Evolutionary conservation across 2,113 vertebrate genomes (phyloP).

Genomic region (Phasianus colchicus): DNA sequence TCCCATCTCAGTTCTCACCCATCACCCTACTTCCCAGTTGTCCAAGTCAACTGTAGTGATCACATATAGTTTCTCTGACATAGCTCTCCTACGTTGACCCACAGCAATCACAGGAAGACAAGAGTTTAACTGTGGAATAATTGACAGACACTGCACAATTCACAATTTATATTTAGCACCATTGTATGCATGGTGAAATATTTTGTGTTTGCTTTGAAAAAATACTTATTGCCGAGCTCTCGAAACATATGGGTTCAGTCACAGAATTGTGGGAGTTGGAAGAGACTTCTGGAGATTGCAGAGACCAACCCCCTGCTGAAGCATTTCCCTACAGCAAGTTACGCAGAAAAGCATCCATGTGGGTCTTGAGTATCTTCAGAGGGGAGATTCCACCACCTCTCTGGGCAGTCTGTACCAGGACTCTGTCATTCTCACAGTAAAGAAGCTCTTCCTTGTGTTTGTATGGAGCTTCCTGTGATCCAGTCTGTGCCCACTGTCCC

Average conservation of each 20-base stretch:
- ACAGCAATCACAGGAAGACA: fast-evolving
- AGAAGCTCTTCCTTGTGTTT: no score
- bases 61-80: not conserved
- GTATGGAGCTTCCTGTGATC: no score
- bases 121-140: not conserved
- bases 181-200: fast-evolving
- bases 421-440: no score
- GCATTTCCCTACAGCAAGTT: no score
- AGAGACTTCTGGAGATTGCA: no score
- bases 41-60: not conserved
- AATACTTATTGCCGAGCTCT: not conserved
- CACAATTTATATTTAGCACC: not conserved
- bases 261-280: no score
- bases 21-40: not conserved
- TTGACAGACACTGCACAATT: not conserved
- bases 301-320: no score
- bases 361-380: no score
- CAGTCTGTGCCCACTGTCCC: no score
- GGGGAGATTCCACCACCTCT: no score
- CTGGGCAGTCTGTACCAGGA: no score
- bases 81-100: not conserved
- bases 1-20: fast-evolving
- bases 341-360: no score
- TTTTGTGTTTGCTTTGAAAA: not conserved
- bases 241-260: not conserved